A percentile compares a stretch with the other conserved stretches of the same genome.
Conservation (phyloP, 1,140 invertebrate genomes). For the Zaprionus lachaisei region DNA sequence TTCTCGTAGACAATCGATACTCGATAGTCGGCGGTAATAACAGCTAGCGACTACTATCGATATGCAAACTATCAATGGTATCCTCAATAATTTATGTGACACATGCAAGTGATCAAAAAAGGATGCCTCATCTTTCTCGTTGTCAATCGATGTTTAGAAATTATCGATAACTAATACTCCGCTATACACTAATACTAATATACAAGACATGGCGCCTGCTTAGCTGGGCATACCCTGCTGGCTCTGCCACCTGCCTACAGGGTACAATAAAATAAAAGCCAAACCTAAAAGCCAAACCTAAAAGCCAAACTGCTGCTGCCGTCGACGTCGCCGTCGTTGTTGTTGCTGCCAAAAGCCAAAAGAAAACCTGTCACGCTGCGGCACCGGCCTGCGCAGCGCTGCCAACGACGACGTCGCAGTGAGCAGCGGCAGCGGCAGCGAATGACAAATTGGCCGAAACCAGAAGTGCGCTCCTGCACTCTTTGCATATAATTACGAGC, state of each 20-base stretch:
- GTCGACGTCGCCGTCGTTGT: background rate
- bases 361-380: conserved; percentile 68
- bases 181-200: too few relatives aligned
- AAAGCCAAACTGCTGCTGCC: conserved; percentile 28
- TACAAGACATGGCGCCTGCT: too few relatives aligned
- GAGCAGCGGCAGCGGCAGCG: conserved; percentile 25
- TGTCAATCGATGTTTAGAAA: background rate
- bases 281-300: conserved; percentile 42
- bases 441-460: conserved; percentile 53
- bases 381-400: background rate
- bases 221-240: background rate
- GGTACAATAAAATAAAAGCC: conserved; percentile 40
- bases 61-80: background rate
- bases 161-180: background rate
- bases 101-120: background rate
- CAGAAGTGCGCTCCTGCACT: conserved; percentile 57
- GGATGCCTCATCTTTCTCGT: background rate
- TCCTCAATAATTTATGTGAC: background rate
- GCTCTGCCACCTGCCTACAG: background rate
- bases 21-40: too few relatives aligned
- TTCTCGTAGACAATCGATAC: too few relatives aligned
- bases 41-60: background rate
- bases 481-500: conserved; percentile 53
- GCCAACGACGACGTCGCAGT: background rate
- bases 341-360: conserved; percentile 1